Evolutionary conservation across 2,888 invertebrate species (phyloP).

Genomic region (Conchocele bisecta): DNA sequence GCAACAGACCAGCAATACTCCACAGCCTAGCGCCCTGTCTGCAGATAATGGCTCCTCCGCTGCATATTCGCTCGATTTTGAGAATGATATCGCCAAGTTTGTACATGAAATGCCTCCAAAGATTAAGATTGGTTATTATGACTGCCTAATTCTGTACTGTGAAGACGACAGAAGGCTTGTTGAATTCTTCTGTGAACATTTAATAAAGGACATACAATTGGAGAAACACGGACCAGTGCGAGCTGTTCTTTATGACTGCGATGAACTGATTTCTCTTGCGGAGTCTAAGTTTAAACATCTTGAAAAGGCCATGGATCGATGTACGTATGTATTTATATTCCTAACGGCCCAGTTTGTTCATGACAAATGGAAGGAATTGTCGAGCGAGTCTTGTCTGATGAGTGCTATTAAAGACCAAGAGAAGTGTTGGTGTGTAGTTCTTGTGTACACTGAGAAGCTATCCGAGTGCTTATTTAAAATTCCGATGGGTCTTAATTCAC

Average conservation of each 20-base stretch:
- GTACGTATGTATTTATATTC: constrained; percentile 74
- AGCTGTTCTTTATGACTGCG: constrained; percentile 62
- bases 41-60: too few relatives aligned
- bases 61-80: too few relatives aligned
- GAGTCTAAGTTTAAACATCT: constrained; percentile 50
- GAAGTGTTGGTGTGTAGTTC: constrained; percentile 75
- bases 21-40: too few relatives aligned
- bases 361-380: constrained; percentile 69
- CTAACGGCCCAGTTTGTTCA: constrained; percentile 65
- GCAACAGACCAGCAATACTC: too few relatives aligned
- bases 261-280: constrained; percentile 46
- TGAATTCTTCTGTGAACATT: constrained; percentile 54
- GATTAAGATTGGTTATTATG: constrained; percentile 62
- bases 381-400: constrained; percentile 72
- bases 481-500: constrained; percentile 69
- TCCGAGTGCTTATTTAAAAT: constrained; percentile 45
- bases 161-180: constrained; percentile 61
- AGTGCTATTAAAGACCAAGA: constrained; percentile 67
- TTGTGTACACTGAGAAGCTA: constrained; percentile 66
- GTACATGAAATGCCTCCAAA: constrained; percentile 61
- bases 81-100: too few relatives aligned
- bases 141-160: constrained; percentile 69
- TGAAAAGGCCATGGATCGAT: constrained; percentile 59
- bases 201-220: constrained; percentile 46
- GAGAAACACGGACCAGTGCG: constrained; percentile 33